Conservation (phyloP, 2,888 invertebrate genomes). For the Apamea crenata region DNA sequence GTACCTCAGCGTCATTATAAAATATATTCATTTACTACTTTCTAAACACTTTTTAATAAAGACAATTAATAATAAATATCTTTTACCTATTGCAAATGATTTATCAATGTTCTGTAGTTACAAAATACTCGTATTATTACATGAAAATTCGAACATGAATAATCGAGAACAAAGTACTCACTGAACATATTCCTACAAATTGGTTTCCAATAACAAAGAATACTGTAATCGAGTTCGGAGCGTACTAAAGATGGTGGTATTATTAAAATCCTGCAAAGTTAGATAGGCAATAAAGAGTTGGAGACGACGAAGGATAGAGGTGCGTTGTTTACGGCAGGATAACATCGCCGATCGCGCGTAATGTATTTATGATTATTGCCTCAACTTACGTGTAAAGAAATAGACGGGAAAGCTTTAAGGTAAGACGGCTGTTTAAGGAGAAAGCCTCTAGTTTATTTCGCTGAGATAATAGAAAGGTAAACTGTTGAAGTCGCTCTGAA, state of each 20-base stretch:
- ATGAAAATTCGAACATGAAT: constrained; percentile 29
- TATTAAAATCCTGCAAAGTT: constrained; percentile 88
- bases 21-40: constrained; percentile 7
- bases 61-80: neutral
- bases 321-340: constrained; percentile 88
- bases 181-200: constrained; percentile 66
- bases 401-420: constrained; percentile 69
- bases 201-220: constrained; percentile 66
- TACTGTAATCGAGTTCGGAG: constrained; percentile 66
- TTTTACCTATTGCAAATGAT: neutral
- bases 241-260: constrained; percentile 71
- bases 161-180: constrained; percentile 28
- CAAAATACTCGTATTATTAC: neutral
- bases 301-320: constrained; percentile 72
- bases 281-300: constrained; percentile 88
- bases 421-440: constrained; percentile 63
- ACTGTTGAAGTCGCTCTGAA: constrained; percentile 40
- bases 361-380: constrained; percentile 91
- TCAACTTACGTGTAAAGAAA: constrained; percentile 72
- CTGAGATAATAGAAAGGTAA: constrained; percentile 54
- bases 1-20: neutral
- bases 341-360: constrained; percentile 88
- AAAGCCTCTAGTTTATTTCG: constrained; percentile 65
- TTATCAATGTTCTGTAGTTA: neutral
- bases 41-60: neutral